phyloP scores from a whole-genome alignment of 2,113 vertebrate genomes.

The Coryphaenoides rupestris region DNA sequence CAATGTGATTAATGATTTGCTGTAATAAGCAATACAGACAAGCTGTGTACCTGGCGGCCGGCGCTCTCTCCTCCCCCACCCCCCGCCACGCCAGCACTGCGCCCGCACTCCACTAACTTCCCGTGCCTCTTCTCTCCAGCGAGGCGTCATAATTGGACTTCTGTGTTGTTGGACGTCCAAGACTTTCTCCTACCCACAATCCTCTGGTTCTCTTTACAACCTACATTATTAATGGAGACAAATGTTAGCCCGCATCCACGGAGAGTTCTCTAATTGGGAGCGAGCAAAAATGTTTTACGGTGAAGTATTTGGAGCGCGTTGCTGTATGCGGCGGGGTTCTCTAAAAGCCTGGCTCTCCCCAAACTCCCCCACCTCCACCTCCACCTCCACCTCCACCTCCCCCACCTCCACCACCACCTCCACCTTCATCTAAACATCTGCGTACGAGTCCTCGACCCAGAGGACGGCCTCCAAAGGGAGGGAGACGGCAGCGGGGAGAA shows the following conservation, averaged over 20 bases:
- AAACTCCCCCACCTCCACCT: not conserved
- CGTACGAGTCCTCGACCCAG: too few species aligned
- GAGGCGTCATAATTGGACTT: conserved; percentile 41
- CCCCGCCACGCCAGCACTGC: not conserved
- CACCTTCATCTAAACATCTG: too few species aligned
- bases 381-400: too few species aligned
- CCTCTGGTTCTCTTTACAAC: conserved; percentile 59
- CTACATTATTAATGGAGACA: conserved; percentile 77
- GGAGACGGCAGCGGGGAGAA: too few species aligned
- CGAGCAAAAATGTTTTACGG: conserved; percentile 28
- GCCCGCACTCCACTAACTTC: not conserved
- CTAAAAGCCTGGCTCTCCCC: not conserved
- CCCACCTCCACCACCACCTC: too few species aligned
- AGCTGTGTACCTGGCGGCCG: conserved; percentile 15
- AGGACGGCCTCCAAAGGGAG: too few species aligned
- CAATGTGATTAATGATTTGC: conserved; percentile 57
- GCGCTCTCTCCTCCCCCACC: conserved; percentile 23
- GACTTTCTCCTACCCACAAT: conserved; percentile 45
- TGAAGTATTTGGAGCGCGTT: too few species aligned
- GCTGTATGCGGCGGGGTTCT: too few species aligned
- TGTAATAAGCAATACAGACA: conserved; percentile 41
- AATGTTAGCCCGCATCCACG: conserved; percentile 70
- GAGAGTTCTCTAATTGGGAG: conserved; percentile 67
- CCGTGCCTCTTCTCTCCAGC: conserved; percentile 9
- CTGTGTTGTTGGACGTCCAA: not conserved